Conservation (phyloP, 92 coral and sea anemone species). For the Galaxea fascicularis region DNA sequence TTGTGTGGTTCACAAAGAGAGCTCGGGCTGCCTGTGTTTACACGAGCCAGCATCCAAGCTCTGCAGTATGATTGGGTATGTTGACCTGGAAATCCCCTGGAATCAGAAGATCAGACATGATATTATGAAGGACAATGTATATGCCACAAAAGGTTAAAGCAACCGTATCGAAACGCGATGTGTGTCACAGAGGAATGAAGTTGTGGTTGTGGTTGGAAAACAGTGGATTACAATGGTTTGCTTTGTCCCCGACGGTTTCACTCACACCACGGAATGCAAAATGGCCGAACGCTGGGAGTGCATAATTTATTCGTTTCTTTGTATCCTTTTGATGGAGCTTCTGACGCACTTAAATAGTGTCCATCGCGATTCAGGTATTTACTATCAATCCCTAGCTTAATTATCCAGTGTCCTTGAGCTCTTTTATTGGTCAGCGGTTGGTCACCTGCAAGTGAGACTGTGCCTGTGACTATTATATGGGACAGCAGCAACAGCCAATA, state of each 20-base stretch:
- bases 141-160: background rate
- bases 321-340: background rate
- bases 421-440: too few species aligned
- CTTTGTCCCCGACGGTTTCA: background rate
- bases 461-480: too few species aligned
- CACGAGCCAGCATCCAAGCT: background rate
- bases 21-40: too few species aligned
- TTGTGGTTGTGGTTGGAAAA: background rate
- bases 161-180: background rate
- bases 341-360: background rate
- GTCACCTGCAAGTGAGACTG: too few species aligned
- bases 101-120: background rate
- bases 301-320: background rate
- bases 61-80: background rate
- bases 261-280: background rate
- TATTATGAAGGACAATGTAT: background rate
- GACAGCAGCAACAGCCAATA: too few species aligned
- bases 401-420: too few species aligned
- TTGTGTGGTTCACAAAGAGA: too few species aligned
- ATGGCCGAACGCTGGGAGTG: slow-evolving; percentile 4
- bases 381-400: too few species aligned
- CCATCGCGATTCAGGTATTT: background rate
- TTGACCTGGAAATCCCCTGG: background rate
- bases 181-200: background rate
- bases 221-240: background rate